Evolutionary conservation across 2,113 vertebrate species (phyloP).

Genomic region (Pelvicachromis taeniatus): DNA sequence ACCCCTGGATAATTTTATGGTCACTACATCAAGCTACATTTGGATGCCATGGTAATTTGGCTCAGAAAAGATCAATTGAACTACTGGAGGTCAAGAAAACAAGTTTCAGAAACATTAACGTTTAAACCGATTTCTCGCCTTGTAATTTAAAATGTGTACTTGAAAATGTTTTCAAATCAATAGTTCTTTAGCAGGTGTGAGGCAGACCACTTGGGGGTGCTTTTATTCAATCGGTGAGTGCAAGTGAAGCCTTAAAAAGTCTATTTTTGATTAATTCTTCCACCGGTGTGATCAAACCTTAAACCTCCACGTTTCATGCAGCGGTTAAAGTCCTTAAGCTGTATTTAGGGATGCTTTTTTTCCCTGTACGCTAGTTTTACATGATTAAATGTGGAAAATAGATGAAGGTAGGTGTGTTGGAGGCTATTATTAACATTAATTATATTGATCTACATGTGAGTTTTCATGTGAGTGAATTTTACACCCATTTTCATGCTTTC

Average conservation of each 20-base stretch:
- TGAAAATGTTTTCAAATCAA: not conserved
- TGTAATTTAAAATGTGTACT: not conserved
- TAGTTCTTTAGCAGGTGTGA: not conserved
- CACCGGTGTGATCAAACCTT: not conserved
- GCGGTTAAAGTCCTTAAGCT: not conserved
- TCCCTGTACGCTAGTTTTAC: not conserved
- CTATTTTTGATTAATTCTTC: not conserved
- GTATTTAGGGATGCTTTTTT: not conserved
- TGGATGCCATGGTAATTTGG: not conserved
- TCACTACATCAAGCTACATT: not conserved
- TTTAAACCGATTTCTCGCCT: not conserved
- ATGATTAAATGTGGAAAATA: not conserved
- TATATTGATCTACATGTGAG: not conserved
- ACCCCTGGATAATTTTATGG: not conserved
- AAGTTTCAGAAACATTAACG: not conserved
- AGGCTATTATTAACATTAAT: not conserved
- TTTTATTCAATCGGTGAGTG: not conserved
- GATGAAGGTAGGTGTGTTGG: not conserved
- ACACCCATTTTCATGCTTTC: not conserved
- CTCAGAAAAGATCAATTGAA: not conserved
- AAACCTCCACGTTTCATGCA: not conserved
- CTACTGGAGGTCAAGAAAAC: not conserved
- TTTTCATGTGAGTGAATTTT: not conserved
- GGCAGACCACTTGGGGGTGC: not conserved
- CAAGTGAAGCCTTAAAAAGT: not conserved